A percentile compares a stretch with the other conserved stretches of the same genome.
Conservation (phyloP, 2,888 invertebrate species). For the Folsomia candida region DNA sequence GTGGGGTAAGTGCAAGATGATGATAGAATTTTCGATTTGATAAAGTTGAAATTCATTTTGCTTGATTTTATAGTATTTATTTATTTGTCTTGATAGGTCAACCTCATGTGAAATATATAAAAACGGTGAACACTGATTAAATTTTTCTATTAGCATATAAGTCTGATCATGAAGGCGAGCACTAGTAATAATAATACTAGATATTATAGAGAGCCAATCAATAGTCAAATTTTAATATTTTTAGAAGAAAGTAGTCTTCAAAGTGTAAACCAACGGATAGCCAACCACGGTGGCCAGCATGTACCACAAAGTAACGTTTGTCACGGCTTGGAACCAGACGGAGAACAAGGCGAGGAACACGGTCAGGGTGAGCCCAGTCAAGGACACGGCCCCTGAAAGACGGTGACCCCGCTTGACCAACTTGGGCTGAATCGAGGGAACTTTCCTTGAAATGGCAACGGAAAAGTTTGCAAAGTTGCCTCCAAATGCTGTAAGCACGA, state of each 20-base stretch:
- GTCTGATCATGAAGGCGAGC: too few species aligned
- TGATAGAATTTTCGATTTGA: too few species aligned
- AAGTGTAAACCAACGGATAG: conserved; percentile 19
- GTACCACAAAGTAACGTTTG: conserved; percentile 12
- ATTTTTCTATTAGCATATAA: too few species aligned
- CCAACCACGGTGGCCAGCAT: conserved; percentile 10
- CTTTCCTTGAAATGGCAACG: conserved; percentile 18
- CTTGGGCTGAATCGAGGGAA: conserved; percentile 19
- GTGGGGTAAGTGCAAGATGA: too few species aligned
- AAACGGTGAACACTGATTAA: too few species aligned
- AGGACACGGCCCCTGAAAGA: conserved; percentile 30
- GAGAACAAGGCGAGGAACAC: conserved; percentile 34
- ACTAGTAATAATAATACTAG: too few species aligned
- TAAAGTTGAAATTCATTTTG: background rate
- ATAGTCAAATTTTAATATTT: too few species aligned
- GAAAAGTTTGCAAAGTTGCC: conserved; percentile 43
- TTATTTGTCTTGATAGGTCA: too few species aligned
- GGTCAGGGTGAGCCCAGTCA: conserved; percentile 25
- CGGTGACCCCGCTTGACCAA: conserved; percentile 41
- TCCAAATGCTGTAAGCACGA: conserved; percentile 29
- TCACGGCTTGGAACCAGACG: conserved; percentile 32
- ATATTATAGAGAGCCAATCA: too few species aligned
- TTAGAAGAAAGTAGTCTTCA: conserved; percentile 9
- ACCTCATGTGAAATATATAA: too few species aligned
- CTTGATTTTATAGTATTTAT: too few species aligned